Conservation (phyloP, 2,797 vertebrate species). For the Vipera latastei region DNA sequence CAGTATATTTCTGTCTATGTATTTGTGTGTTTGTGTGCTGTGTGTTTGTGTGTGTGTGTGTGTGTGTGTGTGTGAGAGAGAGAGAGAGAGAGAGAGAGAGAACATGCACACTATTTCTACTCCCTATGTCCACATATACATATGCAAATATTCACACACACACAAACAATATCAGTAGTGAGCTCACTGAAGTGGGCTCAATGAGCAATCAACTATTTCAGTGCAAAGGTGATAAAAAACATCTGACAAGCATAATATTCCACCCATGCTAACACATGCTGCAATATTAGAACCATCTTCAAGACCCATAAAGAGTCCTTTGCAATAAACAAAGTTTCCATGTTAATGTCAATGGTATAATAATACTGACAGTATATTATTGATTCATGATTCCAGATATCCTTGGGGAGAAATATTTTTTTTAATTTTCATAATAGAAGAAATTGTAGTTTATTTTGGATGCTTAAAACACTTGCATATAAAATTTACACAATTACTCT, state of each 20-base stretch:
- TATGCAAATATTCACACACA: background rate
- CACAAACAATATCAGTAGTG: background rate
- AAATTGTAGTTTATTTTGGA: background rate
- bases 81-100: background rate
- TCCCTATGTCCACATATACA: background rate
- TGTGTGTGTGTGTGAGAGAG: too few relatives aligned
- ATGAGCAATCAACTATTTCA: background rate
- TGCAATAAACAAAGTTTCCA: background rate
- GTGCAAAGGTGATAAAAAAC: background rate
- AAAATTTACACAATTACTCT: constrained; percentile 31
- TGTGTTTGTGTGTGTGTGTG: too few relatives aligned
- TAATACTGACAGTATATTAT: background rate
- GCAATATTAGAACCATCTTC: background rate
- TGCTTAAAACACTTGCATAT: constrained; percentile 28
- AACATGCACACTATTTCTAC: background rate
- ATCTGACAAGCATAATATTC: background rate
- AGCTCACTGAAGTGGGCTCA: background rate
- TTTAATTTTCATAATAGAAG: background rate
- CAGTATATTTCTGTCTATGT: background rate
- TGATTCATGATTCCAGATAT: background rate
- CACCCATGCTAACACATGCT: background rate
- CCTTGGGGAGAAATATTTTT: background rate
- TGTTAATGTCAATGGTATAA: background rate
- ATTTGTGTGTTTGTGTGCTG: too few relatives aligned
- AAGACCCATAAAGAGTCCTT: background rate